Percentiles rank a stretch among this genome's conserved stretches.
These are phyloP conservation scores for Paralichthys olivaceus DNA, from an alignment of 2,113 vertebrate species.

Conservation along the genomic window DNA sequence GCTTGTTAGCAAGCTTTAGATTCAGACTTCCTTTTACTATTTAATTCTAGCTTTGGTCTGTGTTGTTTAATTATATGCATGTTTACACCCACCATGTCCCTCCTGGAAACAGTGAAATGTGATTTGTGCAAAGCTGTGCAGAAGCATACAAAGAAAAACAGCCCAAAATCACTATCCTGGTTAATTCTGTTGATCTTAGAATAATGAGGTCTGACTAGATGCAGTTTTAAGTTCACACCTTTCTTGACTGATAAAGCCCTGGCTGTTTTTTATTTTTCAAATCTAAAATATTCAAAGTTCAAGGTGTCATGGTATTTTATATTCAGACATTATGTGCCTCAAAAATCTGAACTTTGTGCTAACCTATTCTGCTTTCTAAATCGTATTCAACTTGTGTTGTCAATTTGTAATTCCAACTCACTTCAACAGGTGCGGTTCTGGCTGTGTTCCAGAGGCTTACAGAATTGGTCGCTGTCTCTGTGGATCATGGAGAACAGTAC, in stretches of 20 bases:
- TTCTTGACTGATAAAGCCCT: slow-evolving; percentile 28
- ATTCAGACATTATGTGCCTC: not conserved
- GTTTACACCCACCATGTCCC: too few relatives aligned
- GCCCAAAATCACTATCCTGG: slow-evolving; percentile 34
- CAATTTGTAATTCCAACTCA: not conserved
- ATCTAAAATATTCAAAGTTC: not conserved
- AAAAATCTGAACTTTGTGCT: not conserved
- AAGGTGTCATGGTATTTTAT: not conserved
- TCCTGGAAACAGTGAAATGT: slow-evolving; percentile 7
- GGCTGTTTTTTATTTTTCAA: slow-evolving; percentile 2
- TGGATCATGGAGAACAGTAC: slow-evolving; percentile 91
- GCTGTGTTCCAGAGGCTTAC: slow-evolving; percentile 85
- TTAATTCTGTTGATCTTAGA: slow-evolving; percentile 60
- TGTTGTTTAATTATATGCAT: slow-evolving; percentile 34
- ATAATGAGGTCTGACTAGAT: slow-evolving; percentile 62
- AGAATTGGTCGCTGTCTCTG: slow-evolving; percentile 88
- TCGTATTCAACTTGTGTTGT: not conserved
- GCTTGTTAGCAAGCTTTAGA: slow-evolving; percentile 41
- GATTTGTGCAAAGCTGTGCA: slow-evolving; percentile 44
- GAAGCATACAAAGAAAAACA: slow-evolving; percentile 34
- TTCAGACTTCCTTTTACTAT: slow-evolving; percentile 29
- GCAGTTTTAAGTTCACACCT: slow-evolving; percentile 31
- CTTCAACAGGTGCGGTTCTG: slow-evolving; percentile 89
- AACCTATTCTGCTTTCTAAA: not conserved
- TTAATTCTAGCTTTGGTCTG: slow-evolving; percentile 30